Conservation (phyloP, 1,140 invertebrate genomes). For the Tribolium madens region DNA sequence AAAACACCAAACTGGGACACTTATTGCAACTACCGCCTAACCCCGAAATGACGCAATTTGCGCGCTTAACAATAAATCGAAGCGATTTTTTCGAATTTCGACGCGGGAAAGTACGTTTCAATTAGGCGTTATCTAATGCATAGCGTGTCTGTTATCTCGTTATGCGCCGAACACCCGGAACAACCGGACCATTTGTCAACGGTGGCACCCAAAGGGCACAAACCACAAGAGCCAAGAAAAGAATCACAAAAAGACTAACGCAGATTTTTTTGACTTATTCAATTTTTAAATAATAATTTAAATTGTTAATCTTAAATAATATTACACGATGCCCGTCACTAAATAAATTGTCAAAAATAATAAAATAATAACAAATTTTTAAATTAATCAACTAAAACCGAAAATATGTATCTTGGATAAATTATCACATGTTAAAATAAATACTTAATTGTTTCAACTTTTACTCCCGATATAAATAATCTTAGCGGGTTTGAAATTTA, state of each 20-base stretch:
- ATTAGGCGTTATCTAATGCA: constrained; percentile 35
- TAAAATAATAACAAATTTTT: too few relatives aligned
- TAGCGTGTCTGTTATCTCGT: constrained; percentile 34
- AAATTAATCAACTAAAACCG: too few relatives aligned
- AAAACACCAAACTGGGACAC: constrained; percentile 44
- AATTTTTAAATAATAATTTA: too few relatives aligned
- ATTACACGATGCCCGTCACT: too few relatives aligned
- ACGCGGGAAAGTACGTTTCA: constrained; percentile 24
- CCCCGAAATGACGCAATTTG: constrained; percentile 33
- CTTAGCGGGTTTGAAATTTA: background rate
- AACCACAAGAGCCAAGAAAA: too few relatives aligned
- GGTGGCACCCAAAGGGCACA: background rate
- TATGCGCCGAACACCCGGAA: constrained; percentile 18
- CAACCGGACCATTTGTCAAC: constrained; percentile 6
- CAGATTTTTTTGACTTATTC: too few relatives aligned
- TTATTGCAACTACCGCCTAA: constrained; percentile 39
- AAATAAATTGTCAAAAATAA: too few relatives aligned
- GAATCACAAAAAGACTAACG: too few relatives aligned
- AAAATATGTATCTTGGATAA: background rate
- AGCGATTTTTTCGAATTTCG: constrained; percentile 1
- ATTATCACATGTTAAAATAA: background rate
- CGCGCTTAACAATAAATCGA: constrained; percentile 21
- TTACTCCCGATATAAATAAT: background rate
- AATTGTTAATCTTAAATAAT: too few relatives aligned
- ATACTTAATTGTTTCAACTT: background rate